Evolutionary conservation across 2,888 invertebrate species (phyloP), one percentile per base, ranked within the genome.

Genomic region (Drosophila meridiana): DNA sequence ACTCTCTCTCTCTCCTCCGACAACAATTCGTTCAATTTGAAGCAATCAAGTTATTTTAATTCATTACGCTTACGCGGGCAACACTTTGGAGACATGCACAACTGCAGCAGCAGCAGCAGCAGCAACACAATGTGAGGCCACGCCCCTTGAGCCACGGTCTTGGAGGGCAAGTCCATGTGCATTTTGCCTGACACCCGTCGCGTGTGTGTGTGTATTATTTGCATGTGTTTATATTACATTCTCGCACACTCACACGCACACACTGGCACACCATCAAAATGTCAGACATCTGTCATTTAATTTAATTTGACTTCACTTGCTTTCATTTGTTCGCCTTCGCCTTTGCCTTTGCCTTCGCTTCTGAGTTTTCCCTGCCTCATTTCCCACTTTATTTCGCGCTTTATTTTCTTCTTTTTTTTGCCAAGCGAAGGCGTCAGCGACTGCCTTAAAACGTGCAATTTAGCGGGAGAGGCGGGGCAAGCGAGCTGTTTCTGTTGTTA

Each of bases 281-380:
- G 87, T 87, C 87, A 90, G 90, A 89, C 90, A 87, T 90, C 90
- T 87, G 87, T 87, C 90, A 89, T 87, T 90, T 87, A 90, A 87
- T 87, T 87, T 87, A 90, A 87, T 87, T 90, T 90, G 80, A 88
- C 80, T 87, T 89, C 77, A 87, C 87, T 90, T 87, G 88, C 88
- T 90, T 86, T 86, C 82, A 79, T 89, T 87, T 86, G 86, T 85
- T 72, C 76, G 73, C 71, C 57, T 57, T 68, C 55, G 48, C 57
- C 63, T 60, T 62, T 11, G 28, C 56, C 53, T 56, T 61, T 13
- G 32, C 59, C 30, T 71, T 56, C 53, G 53, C 43, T 55, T 55
- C 52, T n/a, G 38, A 14, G 42, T 59, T 83, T 69, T 48, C 20
- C 67, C 55, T 56, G 43, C 55, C 56, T 11, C 30, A 3, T 43